phyloP scores from a whole-genome alignment of 1,140 invertebrate species.

The Ceratosolen fusciceps region DNA sequence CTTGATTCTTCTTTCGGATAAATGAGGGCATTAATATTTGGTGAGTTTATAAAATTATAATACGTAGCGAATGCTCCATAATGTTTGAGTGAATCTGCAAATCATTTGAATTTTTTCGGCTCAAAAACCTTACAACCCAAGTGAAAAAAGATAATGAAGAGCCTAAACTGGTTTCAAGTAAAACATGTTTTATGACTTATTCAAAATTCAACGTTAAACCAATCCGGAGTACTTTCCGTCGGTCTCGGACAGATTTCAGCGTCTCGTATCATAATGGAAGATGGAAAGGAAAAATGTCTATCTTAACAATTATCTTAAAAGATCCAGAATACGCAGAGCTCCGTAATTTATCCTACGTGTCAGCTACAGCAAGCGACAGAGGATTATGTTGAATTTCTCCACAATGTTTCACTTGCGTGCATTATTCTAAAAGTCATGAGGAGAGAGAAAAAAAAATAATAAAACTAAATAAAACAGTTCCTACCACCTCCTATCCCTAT shows the following conservation, averaged over 20 bases:
- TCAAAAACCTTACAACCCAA: no score
- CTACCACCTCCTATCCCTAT: neutral
- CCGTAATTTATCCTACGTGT: slow-evolving; percentile 13
- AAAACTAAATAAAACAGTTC: slow-evolving; percentile 31
- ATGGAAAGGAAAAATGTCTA: slow-evolving; percentile 12
- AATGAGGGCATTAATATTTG: no score
- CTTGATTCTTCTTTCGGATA: no score
- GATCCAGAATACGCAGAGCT: neutral
- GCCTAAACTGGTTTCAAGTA: neutral
- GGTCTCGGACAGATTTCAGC: neutral
- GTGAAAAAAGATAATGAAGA: no score
- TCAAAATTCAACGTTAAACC: neutral
- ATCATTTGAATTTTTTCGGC: no score
- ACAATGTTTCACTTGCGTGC: slow-evolving; percentile 18
- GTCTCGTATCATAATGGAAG: neutral
- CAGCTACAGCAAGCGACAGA: neutral
- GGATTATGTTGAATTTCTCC: slow-evolving; percentile 9
- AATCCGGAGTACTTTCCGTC: neutral
- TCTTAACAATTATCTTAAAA: slow-evolving; percentile 11
- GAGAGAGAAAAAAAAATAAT: slow-evolving; percentile 7
- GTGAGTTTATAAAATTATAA: no score
- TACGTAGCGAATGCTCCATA: no score
- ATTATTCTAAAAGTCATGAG: slow-evolving; percentile 14
- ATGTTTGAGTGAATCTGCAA: no score
- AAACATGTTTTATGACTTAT: neutral